phyloP scores from a whole-genome alignment of 2,113 vertebrate genomes.

The Oncorhynchus nerka region DNA sequence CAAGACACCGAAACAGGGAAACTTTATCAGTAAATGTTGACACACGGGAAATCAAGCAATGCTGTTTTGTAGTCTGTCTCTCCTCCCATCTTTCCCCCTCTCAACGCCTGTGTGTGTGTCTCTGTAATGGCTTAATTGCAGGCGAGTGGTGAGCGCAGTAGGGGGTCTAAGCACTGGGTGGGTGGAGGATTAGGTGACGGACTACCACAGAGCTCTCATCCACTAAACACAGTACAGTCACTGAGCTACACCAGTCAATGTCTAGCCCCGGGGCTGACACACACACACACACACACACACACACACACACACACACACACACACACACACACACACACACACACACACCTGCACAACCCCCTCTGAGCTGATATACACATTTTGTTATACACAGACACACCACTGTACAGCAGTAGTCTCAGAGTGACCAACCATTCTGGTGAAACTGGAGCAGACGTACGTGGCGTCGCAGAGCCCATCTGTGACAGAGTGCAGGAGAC shows the following conservation, averaged over 20 bases:
- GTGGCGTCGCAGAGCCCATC: conserved; percentile 55
- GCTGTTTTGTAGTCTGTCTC: background rate
- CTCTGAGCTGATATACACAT: background rate
- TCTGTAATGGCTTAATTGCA: conserved; percentile 41
- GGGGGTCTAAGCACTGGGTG: conserved; percentile 27
- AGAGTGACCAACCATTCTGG: conserved; percentile 53
- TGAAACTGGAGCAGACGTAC: conserved; percentile 52
- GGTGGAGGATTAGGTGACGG: conserved; percentile 37
- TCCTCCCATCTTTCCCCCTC: background rate
- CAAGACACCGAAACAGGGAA: conserved; percentile 12
- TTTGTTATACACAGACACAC: conserved; percentile 8
- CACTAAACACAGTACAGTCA: background rate
- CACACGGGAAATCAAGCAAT: conserved; percentile 20
- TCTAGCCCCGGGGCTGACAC: conserved; percentile 14
- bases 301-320: conserved; percentile 23
- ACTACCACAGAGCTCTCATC: conserved; percentile 31
- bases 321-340: conserved; percentile 20
- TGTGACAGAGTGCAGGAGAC: conserved; percentile 58
- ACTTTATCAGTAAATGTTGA: background rate
- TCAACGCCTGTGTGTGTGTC: background rate
- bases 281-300: conserved; percentile 17
- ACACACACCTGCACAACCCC: background rate
- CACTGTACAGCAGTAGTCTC: conserved; percentile 27
- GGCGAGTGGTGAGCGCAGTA: conserved; percentile 32
- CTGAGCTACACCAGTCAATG: conserved; percentile 13